phyloP scores from a whole-genome alignment of 2,797 vertebrate species.

The Novumbra hubbsi region DNA sequence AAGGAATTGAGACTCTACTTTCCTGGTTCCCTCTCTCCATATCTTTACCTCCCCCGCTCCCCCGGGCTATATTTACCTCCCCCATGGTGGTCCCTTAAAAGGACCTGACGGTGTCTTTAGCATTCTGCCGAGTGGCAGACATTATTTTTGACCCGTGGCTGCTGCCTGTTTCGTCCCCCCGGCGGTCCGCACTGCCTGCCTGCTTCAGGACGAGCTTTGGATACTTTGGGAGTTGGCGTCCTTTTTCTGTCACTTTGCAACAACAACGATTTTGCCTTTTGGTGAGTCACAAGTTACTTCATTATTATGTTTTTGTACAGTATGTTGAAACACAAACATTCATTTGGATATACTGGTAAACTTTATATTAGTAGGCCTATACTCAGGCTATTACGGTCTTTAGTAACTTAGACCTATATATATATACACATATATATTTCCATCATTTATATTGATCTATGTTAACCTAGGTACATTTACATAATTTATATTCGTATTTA shows the following conservation, averaged over 20 bases:
- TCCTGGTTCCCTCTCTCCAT: not conserved
- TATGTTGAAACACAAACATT: not conserved
- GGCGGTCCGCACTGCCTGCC: conserved; percentile 72
- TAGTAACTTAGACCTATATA: not conserved
- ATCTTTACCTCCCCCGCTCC: too few relatives aligned
- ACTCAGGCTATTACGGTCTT: not conserved
- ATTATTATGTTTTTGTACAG: not conserved
- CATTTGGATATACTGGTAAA: not conserved
- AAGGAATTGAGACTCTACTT: too few relatives aligned
- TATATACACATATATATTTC: too few relatives aligned
- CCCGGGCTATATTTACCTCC: conserved; percentile 91
- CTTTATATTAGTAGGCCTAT: not conserved
- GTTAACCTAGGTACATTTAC: too few relatives aligned
- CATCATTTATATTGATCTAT: too few relatives aligned
- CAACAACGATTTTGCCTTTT: conserved; percentile 47
- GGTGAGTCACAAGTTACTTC: conserved; percentile 75
- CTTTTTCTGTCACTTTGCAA: conserved; percentile 40
- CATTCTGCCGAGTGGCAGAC: conserved; percentile 91
- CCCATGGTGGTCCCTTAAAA: conserved; percentile 86
- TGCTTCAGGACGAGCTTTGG: conserved; percentile 64
- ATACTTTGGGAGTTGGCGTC: conserved; percentile 66
- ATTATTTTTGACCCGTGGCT: conserved; percentile 93
- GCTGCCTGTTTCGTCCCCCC: conserved; percentile 75
- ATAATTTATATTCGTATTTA: too few relatives aligned
- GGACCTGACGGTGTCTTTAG: conserved; percentile 84